A percentile compares a stretch with the other conserved stretches of the same genome.
phyloP scores from a whole-genome alignment of 2,888 invertebrate species.

The Drosophila borborema region DNA sequence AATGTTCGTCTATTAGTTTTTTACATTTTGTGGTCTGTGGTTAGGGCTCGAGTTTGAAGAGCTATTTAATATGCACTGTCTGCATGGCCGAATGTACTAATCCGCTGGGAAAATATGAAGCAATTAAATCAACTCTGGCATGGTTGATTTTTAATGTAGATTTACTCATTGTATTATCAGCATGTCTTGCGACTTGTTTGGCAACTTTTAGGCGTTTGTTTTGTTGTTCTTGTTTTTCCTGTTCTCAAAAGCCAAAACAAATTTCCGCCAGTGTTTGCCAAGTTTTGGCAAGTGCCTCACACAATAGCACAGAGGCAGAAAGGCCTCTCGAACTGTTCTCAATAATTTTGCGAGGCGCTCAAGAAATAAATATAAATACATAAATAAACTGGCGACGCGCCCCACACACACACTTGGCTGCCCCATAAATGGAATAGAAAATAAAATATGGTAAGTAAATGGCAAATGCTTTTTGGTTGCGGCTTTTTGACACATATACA shows the following conservation, averaged over 20 bases:
- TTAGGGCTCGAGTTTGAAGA: background rate
- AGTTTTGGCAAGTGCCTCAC: conserved; percentile 49
- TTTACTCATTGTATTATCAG: conserved; percentile 38
- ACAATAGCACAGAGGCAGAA: conserved; percentile 19
- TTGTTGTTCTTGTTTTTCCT: conserved; percentile 48
- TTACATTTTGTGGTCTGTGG: conserved; percentile 6
- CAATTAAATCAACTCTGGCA: conserved; percentile 23
- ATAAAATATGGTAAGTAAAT: conserved; percentile 71
- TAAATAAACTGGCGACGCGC: conserved; percentile 67
- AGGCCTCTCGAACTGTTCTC: conserved; percentile 73
- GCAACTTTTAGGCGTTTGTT: conserved; percentile 29
- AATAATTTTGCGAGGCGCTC: conserved; percentile 57
- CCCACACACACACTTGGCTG: conserved; percentile 56
- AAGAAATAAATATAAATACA: conserved; percentile 65
- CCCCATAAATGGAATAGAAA: conserved; percentile 40
- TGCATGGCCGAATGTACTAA: background rate
- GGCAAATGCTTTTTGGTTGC: conserved; percentile 65
- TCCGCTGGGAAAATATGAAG: background rate
- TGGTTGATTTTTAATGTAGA: conserved; percentile 16
- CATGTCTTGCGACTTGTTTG: conserved; percentile 32
- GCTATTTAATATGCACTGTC: conserved; percentile 10
- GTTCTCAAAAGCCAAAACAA: conserved; percentile 63
- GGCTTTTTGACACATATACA: conserved; percentile 62
- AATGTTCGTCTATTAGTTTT: conserved; percentile 9
- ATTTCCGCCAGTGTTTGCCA: conserved; percentile 69